These are phyloP conservation scores for Drosophila testacea DNA, from an alignment of 2,888 invertebrate genomes.

Conservation along the genomic window DNA sequence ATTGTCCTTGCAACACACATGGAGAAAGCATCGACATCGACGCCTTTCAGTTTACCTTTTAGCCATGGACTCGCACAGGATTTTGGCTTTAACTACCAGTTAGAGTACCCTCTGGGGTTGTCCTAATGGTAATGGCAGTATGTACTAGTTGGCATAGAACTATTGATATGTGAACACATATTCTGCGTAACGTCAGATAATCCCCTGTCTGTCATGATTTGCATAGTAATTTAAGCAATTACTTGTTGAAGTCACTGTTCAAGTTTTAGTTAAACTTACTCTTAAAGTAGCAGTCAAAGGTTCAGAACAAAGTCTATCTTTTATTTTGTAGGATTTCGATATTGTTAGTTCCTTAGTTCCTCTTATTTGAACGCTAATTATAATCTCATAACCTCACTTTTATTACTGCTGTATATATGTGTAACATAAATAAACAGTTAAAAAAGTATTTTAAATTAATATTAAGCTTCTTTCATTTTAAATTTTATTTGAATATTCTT, in stretches of 20 bases:
- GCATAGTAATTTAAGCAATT: background rate
- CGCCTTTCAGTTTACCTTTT: slow-evolving; percentile 48
- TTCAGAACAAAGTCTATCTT: no score
- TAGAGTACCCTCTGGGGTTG: slow-evolving; percentile 9
- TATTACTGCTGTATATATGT: background rate
- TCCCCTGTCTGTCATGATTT: slow-evolving; percentile 1
- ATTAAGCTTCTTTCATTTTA: no score
- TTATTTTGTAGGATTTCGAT: background rate
- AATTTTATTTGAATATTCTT: background rate
- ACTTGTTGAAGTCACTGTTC: background rate
- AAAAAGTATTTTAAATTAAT: no score
- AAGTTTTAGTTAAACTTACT: background rate
- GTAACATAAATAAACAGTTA: no score
- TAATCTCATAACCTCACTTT: slow-evolving; percentile 7
- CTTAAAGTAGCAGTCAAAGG: background rate
- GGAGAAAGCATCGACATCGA: slow-evolving; percentile 44
- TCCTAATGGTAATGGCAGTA: slow-evolving; percentile 44
- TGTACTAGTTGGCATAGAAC: slow-evolving; percentile 13
- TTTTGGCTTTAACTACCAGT: slow-evolving; percentile 20
- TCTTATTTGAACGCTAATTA: no score
- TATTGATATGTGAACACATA: slow-evolving; percentile 49
- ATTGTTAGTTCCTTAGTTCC: no score
- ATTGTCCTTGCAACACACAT: slow-evolving; percentile 68
- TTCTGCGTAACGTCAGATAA: slow-evolving; percentile 7
- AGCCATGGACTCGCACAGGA: slow-evolving; percentile 9